phyloP scores from a whole-genome alignment of 2,113 vertebrate species.

The Cephalopterus ornatus region DNA sequence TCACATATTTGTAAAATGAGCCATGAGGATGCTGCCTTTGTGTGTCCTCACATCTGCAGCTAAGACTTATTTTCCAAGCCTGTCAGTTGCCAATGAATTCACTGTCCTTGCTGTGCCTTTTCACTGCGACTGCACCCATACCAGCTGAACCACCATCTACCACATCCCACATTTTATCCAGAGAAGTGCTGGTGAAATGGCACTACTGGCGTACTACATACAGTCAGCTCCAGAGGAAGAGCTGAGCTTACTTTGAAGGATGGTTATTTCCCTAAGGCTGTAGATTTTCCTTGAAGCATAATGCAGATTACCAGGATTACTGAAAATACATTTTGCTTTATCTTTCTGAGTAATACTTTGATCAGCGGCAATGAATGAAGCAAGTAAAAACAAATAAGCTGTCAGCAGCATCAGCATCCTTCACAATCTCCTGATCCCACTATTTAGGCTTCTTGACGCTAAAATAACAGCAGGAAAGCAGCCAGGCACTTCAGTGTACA shows the following conservation, averaged over 20 bases:
- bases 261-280: neutral
- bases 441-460: neutral
- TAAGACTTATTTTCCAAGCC: neutral
- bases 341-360: neutral
- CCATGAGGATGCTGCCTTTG: neutral
- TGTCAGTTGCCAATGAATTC: neutral
- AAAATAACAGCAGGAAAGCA: neutral
- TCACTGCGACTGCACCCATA: neutral
- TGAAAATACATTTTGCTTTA: neutral
- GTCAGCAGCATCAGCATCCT: neutral
- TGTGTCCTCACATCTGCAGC: neutral
- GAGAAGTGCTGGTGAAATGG: neutral
- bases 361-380: neutral
- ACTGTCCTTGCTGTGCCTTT: neutral
- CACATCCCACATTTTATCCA: accelerated
- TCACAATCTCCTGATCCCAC: neutral
- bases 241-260: neutral
- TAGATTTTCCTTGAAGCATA: neutral
- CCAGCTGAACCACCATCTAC: neutral
- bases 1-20: neutral
- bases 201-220: accelerated
- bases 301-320: neutral
- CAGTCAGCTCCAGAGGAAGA: neutral
- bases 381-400: neutral
- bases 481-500: neutral